Percentiles rank a stretch among this genome's conserved stretches.
Conservation (phyloP, 2,888 invertebrate species). For the Cryptus viduatorius region DNA sequence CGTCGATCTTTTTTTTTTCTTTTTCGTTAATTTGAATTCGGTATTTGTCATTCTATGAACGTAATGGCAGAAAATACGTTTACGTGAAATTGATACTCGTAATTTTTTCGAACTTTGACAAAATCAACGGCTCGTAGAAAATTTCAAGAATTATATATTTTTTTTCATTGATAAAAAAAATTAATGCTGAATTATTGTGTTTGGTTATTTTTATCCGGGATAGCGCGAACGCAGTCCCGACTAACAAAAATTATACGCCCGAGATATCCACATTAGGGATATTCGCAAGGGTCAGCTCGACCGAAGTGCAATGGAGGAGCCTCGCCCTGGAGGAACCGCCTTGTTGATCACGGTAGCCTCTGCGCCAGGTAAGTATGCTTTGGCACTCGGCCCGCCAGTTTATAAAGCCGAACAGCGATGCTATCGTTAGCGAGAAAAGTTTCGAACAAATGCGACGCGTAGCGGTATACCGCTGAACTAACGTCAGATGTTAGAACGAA, state of each 20-base stretch:
- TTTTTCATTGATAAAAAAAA: no score
- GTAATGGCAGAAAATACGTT: no score
- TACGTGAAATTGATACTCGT: no score
- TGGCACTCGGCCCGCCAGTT: neutral
- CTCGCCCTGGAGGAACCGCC: constrained; percentile 65
- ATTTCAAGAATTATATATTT: no score
- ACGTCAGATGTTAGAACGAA: neutral
- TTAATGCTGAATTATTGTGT: no score
- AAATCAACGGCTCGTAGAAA: no score
- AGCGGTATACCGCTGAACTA: constrained; percentile 43
- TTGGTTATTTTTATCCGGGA: constrained; percentile 25
- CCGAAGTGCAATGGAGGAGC: constrained; percentile 76
- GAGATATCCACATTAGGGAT: constrained; percentile 85
- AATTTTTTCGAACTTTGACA: no score
- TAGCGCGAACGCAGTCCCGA: constrained; percentile 81
- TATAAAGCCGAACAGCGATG: constrained; percentile 22
- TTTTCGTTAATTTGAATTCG: no score
- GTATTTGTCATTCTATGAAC: no score
- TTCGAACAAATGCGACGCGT: constrained; percentile 45
- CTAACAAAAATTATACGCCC: constrained; percentile 82
- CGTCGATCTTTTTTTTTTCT: no score
- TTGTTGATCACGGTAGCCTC: constrained; percentile 58
- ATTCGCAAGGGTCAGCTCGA: constrained; percentile 86
- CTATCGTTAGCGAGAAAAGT: constrained; percentile 26
- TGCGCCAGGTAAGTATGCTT: constrained; percentile 56